Base-by-base conservation (phyloP, 2,888 invertebrate genomes). In the Podabrus alpinus region DNA sequence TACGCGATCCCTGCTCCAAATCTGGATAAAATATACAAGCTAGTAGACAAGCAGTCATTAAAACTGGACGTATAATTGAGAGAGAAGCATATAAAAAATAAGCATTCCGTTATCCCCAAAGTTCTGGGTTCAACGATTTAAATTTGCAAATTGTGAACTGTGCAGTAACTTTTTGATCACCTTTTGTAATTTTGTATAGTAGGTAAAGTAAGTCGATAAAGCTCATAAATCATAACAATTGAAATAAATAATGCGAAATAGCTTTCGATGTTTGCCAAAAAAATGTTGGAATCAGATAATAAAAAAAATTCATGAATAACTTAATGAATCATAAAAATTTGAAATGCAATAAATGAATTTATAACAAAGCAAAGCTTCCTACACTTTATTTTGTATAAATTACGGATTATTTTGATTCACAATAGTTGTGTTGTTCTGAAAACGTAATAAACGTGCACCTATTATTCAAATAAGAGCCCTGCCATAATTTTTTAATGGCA, bases 401-500 rank as follows among this genome's bases (percentile, higher is more conserved):
- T 71, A 45, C 64, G 64, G 59, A 72, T 75, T 66, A 72, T 61
- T 64, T 69, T 60, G 66, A 19, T 68, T 71, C 67, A 68, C 72
- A 60, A 75, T 75, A 69, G 64, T 45, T n/a, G 19, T 72, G 67
- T 75, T 72, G 69, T 72, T 72, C 69, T 73, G 70, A 59, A 67
- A 66, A 19, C 25, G 24, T 17, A 19, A 67, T 76, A 76, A 76
- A 76, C 17, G 60, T 68, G 60, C 68, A 69, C 76, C 76, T 76
- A 74, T 76, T 76, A 76, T 76, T 76, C 71, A 76, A 76, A 76
- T 76, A 72, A 74, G 66, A 25, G 69, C 66, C 74, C 45, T 45
- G 45, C 45, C 68, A 77, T 77, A 74, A 77, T 71, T 77, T 77
- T 77, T 76, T 75, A 76, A 74, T 74, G 71, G 66, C 62, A 69